Conservation (phyloP, 2,888 invertebrate genomes). For the Leptopilina syphax region DNA sequence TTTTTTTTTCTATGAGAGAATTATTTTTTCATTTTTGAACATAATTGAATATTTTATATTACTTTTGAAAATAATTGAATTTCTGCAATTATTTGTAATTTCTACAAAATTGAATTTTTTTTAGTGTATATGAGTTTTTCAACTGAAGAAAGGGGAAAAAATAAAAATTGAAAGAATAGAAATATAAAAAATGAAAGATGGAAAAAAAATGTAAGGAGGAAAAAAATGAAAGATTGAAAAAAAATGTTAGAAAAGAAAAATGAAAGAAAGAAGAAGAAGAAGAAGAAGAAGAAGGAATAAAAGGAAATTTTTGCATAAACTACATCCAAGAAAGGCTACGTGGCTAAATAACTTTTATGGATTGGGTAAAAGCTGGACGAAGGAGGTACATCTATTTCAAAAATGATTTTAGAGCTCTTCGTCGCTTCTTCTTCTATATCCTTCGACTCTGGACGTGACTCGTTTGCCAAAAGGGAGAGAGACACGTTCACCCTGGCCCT, state of each 20-base stretch:
- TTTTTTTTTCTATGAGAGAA: no score
- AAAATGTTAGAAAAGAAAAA: no score
- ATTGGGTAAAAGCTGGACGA: conserved; percentile 38
- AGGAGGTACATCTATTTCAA: conserved; percentile 60
- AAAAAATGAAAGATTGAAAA: no score
- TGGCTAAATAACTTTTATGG: conserved; percentile 23
- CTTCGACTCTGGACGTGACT: conserved; percentile 59
- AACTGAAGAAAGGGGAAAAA: neutral
- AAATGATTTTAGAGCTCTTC: conserved; percentile 66
- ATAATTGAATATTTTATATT: no score
- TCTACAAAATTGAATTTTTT: no score
- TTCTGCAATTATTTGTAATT: no score
- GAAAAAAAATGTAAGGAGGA: neutral
- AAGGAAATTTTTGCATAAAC: conserved; percentile 41
- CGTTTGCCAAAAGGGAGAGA: conserved; percentile 55
- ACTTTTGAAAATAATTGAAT: no score
- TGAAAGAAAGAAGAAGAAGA: conserved; percentile 15
- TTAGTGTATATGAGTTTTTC: no score
- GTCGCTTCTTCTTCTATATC: conserved; percentile 43
- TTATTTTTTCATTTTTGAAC: no score
- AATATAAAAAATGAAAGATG: no score
- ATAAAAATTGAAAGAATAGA: no score
- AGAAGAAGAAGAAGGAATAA: conserved; percentile 20
- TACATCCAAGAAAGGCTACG: conserved; percentile 30
- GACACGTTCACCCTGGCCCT: conserved; percentile 42